Evolutionary conservation across 2,797 vertebrate species (phyloP), one percentile per base, ranked within the genome.

Genomic region (Falco concolor): DNA sequence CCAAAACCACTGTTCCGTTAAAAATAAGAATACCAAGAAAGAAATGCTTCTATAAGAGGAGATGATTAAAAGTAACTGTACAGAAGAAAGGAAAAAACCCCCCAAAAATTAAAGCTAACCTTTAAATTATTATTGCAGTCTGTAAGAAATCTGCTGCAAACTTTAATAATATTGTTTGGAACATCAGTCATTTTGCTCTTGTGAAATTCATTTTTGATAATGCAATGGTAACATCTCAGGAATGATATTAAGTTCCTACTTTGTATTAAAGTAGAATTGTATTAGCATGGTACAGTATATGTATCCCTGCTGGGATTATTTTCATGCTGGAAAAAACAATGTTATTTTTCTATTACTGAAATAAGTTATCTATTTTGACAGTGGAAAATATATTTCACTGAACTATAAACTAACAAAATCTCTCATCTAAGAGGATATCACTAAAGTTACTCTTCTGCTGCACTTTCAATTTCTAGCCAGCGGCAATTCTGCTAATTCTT

Each of bases 261-360:
- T 89, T 57, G 63, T 95, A 97, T 88, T 94, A 88, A 94, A 97
- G 82, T 68, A 93, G 86, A 95, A 96, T 95, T 95, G 84, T 84
- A 91, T 97, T 96, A 96, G 64, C 52, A 84, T 78, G 76, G 90
- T 91, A 75, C 30, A 76, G 52, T 69, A 49, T 87, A 60, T 82
- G 79, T 77, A 88, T 81, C 60, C 75, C 90, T 75, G 49, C 82
- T 94, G 94, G 74, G 86, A 96, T 95, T 95, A 91, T 45, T 95
- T 94, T 95, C 90, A 78, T 67, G 44, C 60, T 85, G 65, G 77
- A 95, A 95, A 94, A 96, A 96, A 89, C 60, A 90, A 68, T 70
- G 63, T 63, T 96, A 94, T 96, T 97, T 95, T 96, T 93, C 91
- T 93, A 82, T 96, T 93, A 93, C 63, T 70, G 72, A 88, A 96